Base-by-base conservation (phyloP, 2,888 invertebrate species). In the Tetranychus truncatus region DNA sequence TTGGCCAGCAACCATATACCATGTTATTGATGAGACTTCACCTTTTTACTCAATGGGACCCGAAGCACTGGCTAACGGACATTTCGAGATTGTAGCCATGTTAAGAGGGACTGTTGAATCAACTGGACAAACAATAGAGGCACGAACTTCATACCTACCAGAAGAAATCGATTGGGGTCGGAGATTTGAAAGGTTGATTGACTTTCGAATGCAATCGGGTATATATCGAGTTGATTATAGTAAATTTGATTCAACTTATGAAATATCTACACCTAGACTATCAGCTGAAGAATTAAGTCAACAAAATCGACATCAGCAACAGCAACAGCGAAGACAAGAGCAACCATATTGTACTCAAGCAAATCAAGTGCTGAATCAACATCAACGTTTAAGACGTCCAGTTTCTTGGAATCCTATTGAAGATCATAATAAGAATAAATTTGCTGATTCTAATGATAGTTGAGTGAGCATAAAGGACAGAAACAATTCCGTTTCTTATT, bases 1-100 rank as follows among this genome's bases (percentile, higher is more conserved):
- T 79, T 97, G 96, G 96, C 96, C 96, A 15, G 95, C 93, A 81
- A 96, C 92, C 65, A 92, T 96, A 78, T 94, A 93, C 66, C 97
- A 97, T 84, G 92, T 89, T 84, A 97, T 96, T 82, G 91, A 92
- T 83, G 89, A 90, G 78, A 87, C 88, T 78, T 93, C 92, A 77
- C 97, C 95, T 0, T 87, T 96, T 73, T 97, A 92, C 84, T 89
- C 89, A 81, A 87, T 95, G 81, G 91, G 92, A 0, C 93, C 94
- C 8, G 90, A 91, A 74, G 95, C 95, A 82, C 89, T 95, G 87
- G 86, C 91, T 75, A 86, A 89, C 80, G 95, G 94, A 82, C 88
- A 92, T 80, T 96, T 96, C 82, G 96, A 97, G 83, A 91, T 96
- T 79, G 93, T 96, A 77, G 94, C 95, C 55, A 94, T 96, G 85